A percentile compares a stretch with the other conserved stretches of the same genome.
These are phyloP conservation scores for Melanotus villosus DNA, from an alignment of 2,888 invertebrate genomes.

Conservation along the genomic window DNA sequence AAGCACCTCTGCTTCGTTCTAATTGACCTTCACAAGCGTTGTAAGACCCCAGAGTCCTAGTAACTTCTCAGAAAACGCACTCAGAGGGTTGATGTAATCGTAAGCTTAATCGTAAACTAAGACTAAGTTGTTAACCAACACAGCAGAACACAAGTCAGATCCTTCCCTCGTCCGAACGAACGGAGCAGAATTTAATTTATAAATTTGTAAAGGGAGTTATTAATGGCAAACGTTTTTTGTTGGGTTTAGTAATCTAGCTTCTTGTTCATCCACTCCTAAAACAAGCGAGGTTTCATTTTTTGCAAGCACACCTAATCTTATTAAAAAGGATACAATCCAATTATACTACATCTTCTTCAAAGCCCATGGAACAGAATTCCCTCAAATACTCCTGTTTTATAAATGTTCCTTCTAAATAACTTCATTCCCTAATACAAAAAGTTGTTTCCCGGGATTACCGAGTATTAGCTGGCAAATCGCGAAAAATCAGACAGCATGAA, in stretches of 20 bases:
- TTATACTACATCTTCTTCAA: conserved; percentile 6
- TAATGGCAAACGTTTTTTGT: conserved; percentile 15
- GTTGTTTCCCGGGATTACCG: background rate
- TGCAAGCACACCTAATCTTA: conserved; percentile 23
- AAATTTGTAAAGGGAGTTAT: conserved; percentile 9
- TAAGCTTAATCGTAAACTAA: conserved; percentile 17
- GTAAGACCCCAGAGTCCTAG: conserved; percentile 12
- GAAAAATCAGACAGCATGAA: conserved; percentile 2
- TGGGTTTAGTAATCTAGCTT: background rate
- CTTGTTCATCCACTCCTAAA: conserved; percentile 11
- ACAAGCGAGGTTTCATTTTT: conserved; percentile 15
- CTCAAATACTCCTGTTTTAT: background rate
- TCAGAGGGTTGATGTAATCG: conserved; percentile 20
- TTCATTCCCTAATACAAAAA: background rate
- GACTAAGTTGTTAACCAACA: conserved; percentile 3
- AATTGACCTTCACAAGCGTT: conserved; percentile 23
- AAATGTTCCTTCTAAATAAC: background rate
- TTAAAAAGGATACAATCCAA: conserved; percentile 22
- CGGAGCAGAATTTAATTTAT: background rate
- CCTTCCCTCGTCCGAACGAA: background rate
- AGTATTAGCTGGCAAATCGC: background rate
- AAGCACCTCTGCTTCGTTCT: conserved; percentile 22
- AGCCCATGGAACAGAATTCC: background rate
- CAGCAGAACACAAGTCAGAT: background rate
- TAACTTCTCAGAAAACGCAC: conserved; percentile 15